Conservation (phyloP, 2,113 vertebrate genomes). For the Sciurus niger region DNA sequence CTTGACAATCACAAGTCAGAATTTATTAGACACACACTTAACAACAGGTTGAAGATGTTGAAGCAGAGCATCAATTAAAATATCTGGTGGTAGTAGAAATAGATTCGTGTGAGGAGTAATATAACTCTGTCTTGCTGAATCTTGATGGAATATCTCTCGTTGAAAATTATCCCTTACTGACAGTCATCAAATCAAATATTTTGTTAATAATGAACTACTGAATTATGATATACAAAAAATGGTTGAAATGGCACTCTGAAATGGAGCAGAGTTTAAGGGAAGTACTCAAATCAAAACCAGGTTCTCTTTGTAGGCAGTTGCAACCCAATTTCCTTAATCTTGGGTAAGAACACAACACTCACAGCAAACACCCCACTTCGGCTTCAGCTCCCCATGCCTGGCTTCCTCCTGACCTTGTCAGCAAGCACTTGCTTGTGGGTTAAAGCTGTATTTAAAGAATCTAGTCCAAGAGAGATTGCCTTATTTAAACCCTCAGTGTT, state of each 20-base stretch:
- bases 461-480: not conserved
- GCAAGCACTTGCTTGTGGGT: not conserved
- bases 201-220: conserved; percentile 44
- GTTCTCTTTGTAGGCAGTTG: conserved; percentile 63
- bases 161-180: conserved; percentile 78
- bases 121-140: conserved; percentile 67
- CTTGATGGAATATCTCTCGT: conserved; percentile 63
- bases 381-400: not conserved
- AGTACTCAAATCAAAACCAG: conserved; percentile 68
- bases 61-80: conserved; percentile 79
- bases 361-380: not conserved
- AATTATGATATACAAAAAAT: conserved; percentile 62
- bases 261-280: conserved; percentile 55
- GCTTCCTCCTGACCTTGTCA: not conserved
- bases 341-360: not conserved
- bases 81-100: conserved; percentile 60
- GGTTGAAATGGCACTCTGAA: conserved; percentile 45
- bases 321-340: conserved; percentile 38
- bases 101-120: conserved; percentile 79
- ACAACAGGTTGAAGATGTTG: conserved; percentile 76
- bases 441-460: not conserved
- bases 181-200: conserved; percentile 62
- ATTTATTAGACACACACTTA: conserved; percentile 77
- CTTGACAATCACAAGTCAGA: conserved; percentile 74
- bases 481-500: not conserved